Evolutionary conservation across 2,113 vertebrate genomes (phyloP).

Genomic region (Monarcha castaneiventris): DNA sequence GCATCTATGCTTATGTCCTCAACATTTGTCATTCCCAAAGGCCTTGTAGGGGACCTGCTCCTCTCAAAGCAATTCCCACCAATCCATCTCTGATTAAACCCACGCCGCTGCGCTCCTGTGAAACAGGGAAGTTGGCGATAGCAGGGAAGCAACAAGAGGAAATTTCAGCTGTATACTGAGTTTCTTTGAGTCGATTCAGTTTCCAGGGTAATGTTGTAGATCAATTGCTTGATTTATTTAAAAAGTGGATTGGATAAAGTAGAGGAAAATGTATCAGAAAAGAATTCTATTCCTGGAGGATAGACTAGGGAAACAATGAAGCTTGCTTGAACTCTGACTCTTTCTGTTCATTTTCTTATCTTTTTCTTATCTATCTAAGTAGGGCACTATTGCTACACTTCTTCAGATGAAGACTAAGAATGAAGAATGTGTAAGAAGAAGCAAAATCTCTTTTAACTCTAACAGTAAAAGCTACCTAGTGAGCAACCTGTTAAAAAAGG

Average conservation of each 20-base stretch:
- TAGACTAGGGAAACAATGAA: neutral
- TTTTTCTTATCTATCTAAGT: neutral
- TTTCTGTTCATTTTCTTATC: neutral
- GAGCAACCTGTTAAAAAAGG: neutral
- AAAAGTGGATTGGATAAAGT: neutral
- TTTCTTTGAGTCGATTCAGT: neutral
- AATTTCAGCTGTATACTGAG: neutral
- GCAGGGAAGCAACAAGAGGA: neutral
- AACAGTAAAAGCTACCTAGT: neutral
- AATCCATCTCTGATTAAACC: neutral
- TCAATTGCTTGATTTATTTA: neutral
- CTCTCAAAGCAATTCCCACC: neutral
- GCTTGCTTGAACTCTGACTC: neutral
- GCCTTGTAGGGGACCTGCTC: neutral
- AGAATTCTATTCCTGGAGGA: neutral
- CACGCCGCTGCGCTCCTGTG: rapidly evolving
- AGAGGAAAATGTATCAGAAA: neutral
- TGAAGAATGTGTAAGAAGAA: neutral
- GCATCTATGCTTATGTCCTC: neutral
- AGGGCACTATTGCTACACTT: neutral
- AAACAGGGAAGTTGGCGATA: neutral
- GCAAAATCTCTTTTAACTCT: neutral
- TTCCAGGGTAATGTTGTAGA: neutral
- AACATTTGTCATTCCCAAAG: neutral
- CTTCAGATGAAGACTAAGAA: neutral